Base-by-base conservation (phyloP, 2,888 invertebrate species). In the Lacanobia oleracea region DNA sequence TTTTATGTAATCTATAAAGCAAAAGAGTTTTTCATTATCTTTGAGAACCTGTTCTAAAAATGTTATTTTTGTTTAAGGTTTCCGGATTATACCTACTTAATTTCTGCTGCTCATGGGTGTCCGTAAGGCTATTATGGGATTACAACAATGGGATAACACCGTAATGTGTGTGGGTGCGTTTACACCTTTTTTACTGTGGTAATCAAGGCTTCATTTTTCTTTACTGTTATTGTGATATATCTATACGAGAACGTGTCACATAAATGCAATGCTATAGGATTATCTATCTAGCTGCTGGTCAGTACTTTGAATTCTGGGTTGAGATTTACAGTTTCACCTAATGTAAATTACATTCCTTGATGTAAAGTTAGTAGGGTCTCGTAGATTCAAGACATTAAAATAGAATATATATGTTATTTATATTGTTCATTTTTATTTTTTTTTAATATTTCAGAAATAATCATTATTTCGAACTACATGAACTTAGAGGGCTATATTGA, bases 1-100 rank as follows among this genome's bases (percentile, higher is more conserved):
- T 67, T 33, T 9, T 21, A 12, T 12, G n/a, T 33, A 23, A 57
- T 57, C 6, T n/a, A 27, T 3, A 54, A 10, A 12, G 12, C 18
- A 21, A 40, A 18, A 53, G 3, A 23, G 7, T 12, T 48, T 23
- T 8, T 63, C 6, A 16, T n/a, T 21, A 10, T 37, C 7, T 10
- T 56, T 56, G 18, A 33, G 33, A 33, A 33, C 33, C 21, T 9
- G 10, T 21, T 33, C 2, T 4, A 18, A 33, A 33, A 10, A 16
- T 5, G 5, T n/a, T 37, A 33, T n/a, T 37, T 10, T 56, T 37
- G 43, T 57, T 12, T 33, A 37, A 37, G 57, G 57, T n/a, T 57
- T 57, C 57, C n/a, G 12, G 57, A 57, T 37, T n/a, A 37, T 57
- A n/a, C 27, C 10, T 51, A n/a, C 54, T 56, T 56, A 37, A 57